Evolutionary conservation across 2,888 invertebrate genomes (phyloP).

Genomic region (Noctua pronuba): DNA sequence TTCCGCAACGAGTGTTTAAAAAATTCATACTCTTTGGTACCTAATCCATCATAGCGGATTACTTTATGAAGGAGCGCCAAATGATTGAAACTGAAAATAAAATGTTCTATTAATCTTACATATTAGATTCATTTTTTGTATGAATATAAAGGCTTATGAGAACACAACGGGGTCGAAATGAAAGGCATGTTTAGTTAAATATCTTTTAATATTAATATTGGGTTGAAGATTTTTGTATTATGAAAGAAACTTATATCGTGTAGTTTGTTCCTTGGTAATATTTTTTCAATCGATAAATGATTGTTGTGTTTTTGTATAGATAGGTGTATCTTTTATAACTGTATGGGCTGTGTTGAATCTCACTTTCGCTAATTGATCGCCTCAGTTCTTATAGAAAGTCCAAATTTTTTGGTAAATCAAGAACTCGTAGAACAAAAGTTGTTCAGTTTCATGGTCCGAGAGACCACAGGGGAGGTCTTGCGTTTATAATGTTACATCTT

Average conservation of each 20-base stretch:
- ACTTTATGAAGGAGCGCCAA: constrained; percentile 36
- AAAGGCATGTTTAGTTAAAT: constrained; percentile 35
- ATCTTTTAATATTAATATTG: constrained; percentile 47
- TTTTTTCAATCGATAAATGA: neutral
- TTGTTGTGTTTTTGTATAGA: neutral
- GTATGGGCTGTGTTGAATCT: neutral
- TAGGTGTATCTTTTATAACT: neutral
- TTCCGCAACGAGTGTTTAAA: constrained; percentile 33
- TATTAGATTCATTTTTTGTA: constrained; percentile 45
- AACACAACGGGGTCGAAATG: constrained; percentile 45
- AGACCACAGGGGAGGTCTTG: too few species aligned
- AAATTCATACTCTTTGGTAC: constrained; percentile 49
- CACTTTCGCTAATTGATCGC: neutral
- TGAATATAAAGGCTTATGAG: constrained; percentile 34
- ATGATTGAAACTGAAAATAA: constrained; percentile 58
- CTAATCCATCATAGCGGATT: constrained; percentile 60
- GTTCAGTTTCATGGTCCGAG: too few species aligned
- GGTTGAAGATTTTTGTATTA: constrained; percentile 27
- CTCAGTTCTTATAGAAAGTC: neutral
- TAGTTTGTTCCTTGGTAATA: neutral
- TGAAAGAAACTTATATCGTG: constrained; percentile 9
- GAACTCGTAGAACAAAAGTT: neutral
- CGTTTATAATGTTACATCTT: neutral
- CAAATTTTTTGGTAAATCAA: neutral
- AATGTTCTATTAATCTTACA: constrained; percentile 53